These are phyloP conservation scores for Hippocampus comes DNA, from an alignment of 2,113 vertebrate genomes.

Conservation along the genomic window DNA sequence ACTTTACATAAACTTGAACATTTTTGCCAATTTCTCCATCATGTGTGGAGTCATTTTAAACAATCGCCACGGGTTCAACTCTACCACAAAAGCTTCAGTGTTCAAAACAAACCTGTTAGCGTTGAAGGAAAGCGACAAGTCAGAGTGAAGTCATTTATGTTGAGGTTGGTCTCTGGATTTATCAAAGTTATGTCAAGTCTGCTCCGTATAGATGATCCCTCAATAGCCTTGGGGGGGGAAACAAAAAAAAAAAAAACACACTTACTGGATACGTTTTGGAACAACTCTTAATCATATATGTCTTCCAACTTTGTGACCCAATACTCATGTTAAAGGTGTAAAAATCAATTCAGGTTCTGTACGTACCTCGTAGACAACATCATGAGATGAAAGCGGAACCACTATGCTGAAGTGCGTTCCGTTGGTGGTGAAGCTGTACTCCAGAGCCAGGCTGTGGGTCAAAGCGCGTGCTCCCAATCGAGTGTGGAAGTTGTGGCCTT, in stretches of 20 bases:
- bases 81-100: background rate
- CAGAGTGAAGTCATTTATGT: conserved; percentile 48
- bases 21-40: no score
- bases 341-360: background rate
- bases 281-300: no score
- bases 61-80: no score
- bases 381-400: conserved; percentile 41
- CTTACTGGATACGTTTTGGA: no score
- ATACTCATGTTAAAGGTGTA: background rate
- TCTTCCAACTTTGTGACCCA: background rate
- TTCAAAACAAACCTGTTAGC: conserved; percentile 45
- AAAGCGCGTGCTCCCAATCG: conserved; percentile 42
- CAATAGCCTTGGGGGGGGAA: conserved; percentile 41
- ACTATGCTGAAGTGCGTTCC: conserved; percentile 55
- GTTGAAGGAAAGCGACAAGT: conserved; percentile 47
- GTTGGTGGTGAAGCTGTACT: conserved; percentile 48
- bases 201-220: conserved; percentile 27
- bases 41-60: no score
- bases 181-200: conserved; percentile 48
- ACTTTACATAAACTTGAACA: no score
- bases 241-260: background rate
- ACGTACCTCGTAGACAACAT: conserved; percentile 51
- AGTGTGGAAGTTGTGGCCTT: conserved; percentile 39
- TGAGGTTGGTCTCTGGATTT: conserved; percentile 17
- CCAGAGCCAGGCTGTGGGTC: conserved; percentile 37